Base-by-base conservation (phyloP, 2,797 vertebrate species). In the Spea hammondii region DNA sequence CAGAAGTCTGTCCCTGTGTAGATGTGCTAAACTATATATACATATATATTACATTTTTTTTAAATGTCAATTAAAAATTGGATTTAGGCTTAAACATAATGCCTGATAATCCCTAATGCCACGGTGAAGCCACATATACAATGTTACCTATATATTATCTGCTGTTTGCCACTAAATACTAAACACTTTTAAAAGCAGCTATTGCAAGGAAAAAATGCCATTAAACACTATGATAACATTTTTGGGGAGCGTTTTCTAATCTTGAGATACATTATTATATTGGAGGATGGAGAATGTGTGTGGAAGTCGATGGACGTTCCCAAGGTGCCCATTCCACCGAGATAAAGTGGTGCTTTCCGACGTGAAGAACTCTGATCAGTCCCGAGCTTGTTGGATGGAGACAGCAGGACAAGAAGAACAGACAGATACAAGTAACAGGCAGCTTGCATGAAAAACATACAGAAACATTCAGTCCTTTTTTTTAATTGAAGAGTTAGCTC, bases 401-500 rank as follows among this genome's bases (percentile, higher is more conserved):
- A 46, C 45, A 46, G 72, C 14, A 64, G 50, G 64, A 53, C 5
- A 49, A 12, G 5, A 60, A 66, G 13, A 12, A 71, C 48, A 54
- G 6, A 17, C 8, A 70, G 57, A 47, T 45, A 53, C 50, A 76
- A 65, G 47, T 50, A 50, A 74, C 45, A 70, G 17, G 55, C 67
- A 60, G 44, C 48, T 54, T 77, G 51, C 12, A 48, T 72, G 14
- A 51, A 64, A 71, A 81, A 54, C 55, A 14, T 11, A 13, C 44
- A 46, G 55, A 76, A 67, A 46, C 48, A 2, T 48, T 49, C 7
- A 62, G 71, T 67, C 83, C 76, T 60, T 4, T 8, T 8, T 4
- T 84, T 70, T 80, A 6, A 82, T 69, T 82, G 69, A 49, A 70
- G 49, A 76, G 69, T 83, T 72, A 85, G 90, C 89, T 94, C 77